These are phyloP conservation scores for Sturmia bella DNA, from an alignment of 2,888 invertebrate genomes.

Conservation along the genomic window DNA sequence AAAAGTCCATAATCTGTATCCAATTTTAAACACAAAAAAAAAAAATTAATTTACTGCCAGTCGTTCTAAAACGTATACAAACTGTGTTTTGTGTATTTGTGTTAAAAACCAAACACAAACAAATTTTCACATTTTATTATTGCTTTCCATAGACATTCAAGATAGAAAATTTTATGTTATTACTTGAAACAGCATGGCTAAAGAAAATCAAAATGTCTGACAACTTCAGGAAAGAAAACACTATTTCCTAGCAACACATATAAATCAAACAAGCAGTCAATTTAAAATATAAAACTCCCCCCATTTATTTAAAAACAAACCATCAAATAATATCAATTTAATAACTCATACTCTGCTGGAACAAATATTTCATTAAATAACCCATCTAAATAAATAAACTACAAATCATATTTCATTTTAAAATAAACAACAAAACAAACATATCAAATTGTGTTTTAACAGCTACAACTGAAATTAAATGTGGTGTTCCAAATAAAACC, in stretches of 20 bases:
- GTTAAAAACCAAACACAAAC: too few species aligned
- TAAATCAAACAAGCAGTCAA: conserved; percentile 14
- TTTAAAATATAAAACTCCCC: conserved; percentile 9
- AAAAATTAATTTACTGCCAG: too few species aligned
- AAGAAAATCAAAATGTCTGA: neutral
- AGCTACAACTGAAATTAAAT: too few species aligned
- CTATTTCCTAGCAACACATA: neutral
- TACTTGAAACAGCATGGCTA: neutral
- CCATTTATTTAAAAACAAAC: conserved; percentile 13
- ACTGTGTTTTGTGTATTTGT: too few species aligned
- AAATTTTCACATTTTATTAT: too few species aligned
- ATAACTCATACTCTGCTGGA: conserved; percentile 36
- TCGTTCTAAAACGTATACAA: too few species aligned
- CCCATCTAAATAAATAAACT: conserved; percentile 52
- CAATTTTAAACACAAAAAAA: too few species aligned
- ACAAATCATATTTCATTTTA: conserved; percentile 56
- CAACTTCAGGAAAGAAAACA: conserved; percentile 7
- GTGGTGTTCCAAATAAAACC: too few species aligned
- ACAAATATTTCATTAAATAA: conserved; percentile 56
- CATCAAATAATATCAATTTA: conserved; percentile 24
- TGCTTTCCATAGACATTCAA: too few species aligned
- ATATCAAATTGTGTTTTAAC: conserved; percentile 15
- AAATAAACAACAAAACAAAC: conserved; percentile 57
- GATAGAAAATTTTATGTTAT: too few species aligned
- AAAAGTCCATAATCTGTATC: too few species aligned